A percentile compares a stretch with the other conserved stretches of the same genome.
Conservation (phyloP, 2,888 invertebrate species). For the Ceriagrion tenellum region DNA sequence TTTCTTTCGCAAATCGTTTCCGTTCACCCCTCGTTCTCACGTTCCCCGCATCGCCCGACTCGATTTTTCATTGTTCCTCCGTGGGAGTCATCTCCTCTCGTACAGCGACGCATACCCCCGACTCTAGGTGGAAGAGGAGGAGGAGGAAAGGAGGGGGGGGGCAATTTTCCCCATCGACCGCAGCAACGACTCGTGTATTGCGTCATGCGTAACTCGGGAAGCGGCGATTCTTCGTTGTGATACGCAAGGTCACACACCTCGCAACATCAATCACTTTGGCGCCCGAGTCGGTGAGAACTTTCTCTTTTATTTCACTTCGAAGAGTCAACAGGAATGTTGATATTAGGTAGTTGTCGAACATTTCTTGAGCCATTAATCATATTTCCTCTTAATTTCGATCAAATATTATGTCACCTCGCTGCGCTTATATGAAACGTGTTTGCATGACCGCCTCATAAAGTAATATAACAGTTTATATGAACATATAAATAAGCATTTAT, state of each 20-base stretch:
- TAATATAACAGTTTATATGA: too few species aligned
- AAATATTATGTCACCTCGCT: too few species aligned
- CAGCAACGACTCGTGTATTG: neutral
- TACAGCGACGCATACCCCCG: neutral
- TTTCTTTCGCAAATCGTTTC: neutral
- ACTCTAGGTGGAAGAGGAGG: too few species aligned
- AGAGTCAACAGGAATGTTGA: neutral
- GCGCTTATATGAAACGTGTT: too few species aligned
- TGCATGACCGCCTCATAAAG: too few species aligned
- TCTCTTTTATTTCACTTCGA: neutral
- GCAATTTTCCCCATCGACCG: neutral
- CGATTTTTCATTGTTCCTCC: neutral
- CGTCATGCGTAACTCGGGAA: neutral
- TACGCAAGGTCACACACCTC: conserved; percentile 1
- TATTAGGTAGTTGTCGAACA: too few species aligned
- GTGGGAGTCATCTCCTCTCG: neutral
- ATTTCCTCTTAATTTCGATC: too few species aligned
- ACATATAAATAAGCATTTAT: too few species aligned
- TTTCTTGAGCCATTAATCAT: too few species aligned
- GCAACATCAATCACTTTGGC: neutral
- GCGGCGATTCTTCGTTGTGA: neutral
- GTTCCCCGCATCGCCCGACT: neutral
- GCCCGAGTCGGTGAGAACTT: neutral
- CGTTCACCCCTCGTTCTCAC: neutral
- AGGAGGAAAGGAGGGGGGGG: too few species aligned